phyloP scores from a whole-genome alignment of 2,113 vertebrate species.

The Stigmatopora nigra region DNA sequence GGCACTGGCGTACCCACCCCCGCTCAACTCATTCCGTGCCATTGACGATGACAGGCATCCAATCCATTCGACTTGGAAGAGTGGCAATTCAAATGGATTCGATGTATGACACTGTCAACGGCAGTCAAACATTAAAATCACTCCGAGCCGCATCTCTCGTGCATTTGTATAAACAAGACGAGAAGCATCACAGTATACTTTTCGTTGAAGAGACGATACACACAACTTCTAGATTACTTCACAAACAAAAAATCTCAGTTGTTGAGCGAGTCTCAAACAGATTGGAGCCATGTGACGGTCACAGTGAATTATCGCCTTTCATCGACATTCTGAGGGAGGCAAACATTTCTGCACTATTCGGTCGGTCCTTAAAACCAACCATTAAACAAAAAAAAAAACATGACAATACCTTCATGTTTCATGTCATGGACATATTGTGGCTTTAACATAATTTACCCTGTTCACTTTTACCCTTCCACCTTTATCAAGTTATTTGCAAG shows the following conservation, averaged over 20 bases:
- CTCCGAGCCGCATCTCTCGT: constrained; percentile 11
- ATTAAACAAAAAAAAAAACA: neutral
- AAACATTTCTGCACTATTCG: neutral
- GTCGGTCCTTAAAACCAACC: neutral
- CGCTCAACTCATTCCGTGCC: neutral
- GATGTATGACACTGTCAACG: too few relatives aligned
- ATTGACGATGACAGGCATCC: too few relatives aligned
- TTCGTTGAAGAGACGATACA: constrained; percentile 2
- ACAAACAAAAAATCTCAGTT: constrained; percentile 28
- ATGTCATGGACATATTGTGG: constrained; percentile 10
- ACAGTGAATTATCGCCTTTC: constrained; percentile 50
- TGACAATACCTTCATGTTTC: neutral
- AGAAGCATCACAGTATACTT: constrained; percentile 40
- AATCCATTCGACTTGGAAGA: too few relatives aligned
- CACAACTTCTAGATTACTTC: constrained; percentile 15
- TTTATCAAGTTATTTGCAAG: constrained; percentile 46
- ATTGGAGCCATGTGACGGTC: constrained; percentile 40
- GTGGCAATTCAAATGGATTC: too few relatives aligned
- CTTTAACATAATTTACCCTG: constrained; percentile 43
- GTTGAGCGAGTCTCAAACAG: constrained; percentile 27
- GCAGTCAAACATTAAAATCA: too few relatives aligned
- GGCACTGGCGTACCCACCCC: neutral
- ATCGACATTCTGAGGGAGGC: constrained; percentile 8
- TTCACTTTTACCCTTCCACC: constrained; percentile 22
- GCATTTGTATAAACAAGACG: constrained; percentile 20